Evolutionary conservation across 2,888 invertebrate species (phyloP), one percentile per base, ranked within the genome.

Genomic region (Ecliptopera silaceata): DNA sequence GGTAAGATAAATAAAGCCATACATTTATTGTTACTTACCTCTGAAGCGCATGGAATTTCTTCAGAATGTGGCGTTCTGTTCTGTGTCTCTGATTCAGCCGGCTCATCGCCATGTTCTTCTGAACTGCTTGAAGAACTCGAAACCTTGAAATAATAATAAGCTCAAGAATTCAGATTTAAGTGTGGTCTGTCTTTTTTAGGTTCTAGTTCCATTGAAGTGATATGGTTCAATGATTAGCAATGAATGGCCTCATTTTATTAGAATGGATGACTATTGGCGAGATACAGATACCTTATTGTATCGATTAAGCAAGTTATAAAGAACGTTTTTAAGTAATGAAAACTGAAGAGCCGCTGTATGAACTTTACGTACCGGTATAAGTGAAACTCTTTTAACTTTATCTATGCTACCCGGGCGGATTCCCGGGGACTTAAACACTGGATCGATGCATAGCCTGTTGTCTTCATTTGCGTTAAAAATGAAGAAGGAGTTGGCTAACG

Each of bases 391-490:
- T 46, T 63, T 80, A 6, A 61, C 41, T 31, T 52, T 65, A 1
- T 80, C 75, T 1, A 71, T 53, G 26, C 70, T 70, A 17, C 58
- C 48, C 0, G 60, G 59, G 0, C 56, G 29, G 5, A 49, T 39
- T 0, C 64, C 73, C 2, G 76, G 72, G 0, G 71, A 49, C 13
- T 44, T 67, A 56, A 75, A 76, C 2, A 78, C 50, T 0, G 72
- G 70, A 60, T 67, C 84, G 11, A 89, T 79, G 57, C 83, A 82
- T 0, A 90, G 75, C 13, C 90, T 70, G 65, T 90, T 90, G 68
- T 89, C 90, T 61, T 89, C 90, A 49, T 89, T 89, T 0, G 80
- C 81, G 57, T 88, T 88, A 69, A 88, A 90, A 41, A 89, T 84
- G 67, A 88, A 90, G 72, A 84, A 89, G 18, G 88, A 87, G 50